These are phyloP conservation scores for Coreius guichenoti DNA, from an alignment of 2,797 vertebrate genomes.

Conservation along the genomic window DNA sequence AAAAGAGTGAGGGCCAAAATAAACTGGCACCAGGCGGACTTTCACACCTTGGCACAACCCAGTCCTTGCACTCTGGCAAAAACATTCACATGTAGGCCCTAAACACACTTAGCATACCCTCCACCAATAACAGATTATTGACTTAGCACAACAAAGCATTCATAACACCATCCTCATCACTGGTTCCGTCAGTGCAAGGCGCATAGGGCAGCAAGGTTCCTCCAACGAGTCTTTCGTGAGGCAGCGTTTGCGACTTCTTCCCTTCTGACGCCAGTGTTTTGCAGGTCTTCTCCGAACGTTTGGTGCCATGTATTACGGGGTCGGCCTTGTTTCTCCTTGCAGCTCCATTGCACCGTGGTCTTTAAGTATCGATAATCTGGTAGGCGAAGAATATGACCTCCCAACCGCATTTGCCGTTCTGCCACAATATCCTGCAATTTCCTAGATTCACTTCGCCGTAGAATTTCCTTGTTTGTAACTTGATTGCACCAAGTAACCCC, in stretches of 20 bases:
- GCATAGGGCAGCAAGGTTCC: neutral
- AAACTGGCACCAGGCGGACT: slow-evolving; percentile 69
- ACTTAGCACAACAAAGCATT: slow-evolving; percentile 55
- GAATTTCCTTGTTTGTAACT: neutral
- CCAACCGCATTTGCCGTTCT: neutral
- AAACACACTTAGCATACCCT: slow-evolving; percentile 61
- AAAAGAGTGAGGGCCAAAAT: slow-evolving; percentile 66
- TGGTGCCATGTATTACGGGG: neutral
- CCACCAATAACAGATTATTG: slow-evolving; percentile 60
- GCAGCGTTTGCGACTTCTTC: neutral
- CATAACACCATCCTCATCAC: slow-evolving; percentile 6
- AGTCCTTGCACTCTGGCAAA: slow-evolving; percentile 64
- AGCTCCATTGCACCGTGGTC: neutral
- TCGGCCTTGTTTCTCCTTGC: neutral
- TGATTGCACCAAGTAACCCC: neutral
- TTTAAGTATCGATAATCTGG: neutral
- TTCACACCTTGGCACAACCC: slow-evolving; percentile 75
- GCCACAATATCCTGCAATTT: neutral
- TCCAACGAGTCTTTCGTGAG: neutral
- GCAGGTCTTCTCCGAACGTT: neutral
- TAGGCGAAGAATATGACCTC: neutral
- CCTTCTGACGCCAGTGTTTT: neutral
- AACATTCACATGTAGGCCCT: slow-evolving; percentile 66
- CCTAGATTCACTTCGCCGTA: neutral
- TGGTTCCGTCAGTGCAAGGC: neutral